phyloP scores from a whole-genome alignment of 2,888 invertebrate species.

The Trissoscelio sp. region DNA sequence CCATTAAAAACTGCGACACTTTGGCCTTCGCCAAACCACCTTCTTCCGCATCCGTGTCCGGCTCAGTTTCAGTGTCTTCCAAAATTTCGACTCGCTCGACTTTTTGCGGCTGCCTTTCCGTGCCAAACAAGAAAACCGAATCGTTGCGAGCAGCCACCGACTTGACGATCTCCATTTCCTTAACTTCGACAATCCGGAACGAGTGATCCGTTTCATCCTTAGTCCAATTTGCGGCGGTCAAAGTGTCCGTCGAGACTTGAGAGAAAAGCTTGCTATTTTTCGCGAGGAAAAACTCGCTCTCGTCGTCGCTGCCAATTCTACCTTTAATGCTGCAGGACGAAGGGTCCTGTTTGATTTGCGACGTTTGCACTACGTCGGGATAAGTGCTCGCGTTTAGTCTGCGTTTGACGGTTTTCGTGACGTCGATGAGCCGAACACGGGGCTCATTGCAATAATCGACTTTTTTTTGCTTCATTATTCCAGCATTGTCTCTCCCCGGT shows the following conservation, averaged over 20 bases:
- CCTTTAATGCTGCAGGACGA: constrained; percentile 67
- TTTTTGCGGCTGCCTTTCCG: constrained; percentile 80
- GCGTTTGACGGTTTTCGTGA: constrained; percentile 87
- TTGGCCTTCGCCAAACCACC: constrained; percentile 7
- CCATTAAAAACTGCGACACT: background rate
- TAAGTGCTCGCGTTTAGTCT: constrained; percentile 84
- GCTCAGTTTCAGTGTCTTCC: constrained; percentile 83
- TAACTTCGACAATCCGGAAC: constrained; percentile 88
- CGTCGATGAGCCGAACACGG: constrained; percentile 83
- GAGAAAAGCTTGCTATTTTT: constrained; percentile 89
- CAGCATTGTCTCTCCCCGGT: constrained; percentile 81
- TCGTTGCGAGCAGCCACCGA: constrained; percentile 85
- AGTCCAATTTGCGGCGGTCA: constrained; percentile 71
- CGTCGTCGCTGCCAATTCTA: constrained; percentile 64
- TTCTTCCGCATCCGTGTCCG: constrained; percentile 79
- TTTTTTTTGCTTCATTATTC: constrained; percentile 72
- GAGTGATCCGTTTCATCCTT: constrained; percentile 74
- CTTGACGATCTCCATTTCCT: constrained; percentile 88
- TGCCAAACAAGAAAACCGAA: constrained; percentile 79
- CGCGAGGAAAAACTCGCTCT: constrained; percentile 84
- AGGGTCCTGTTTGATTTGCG: constrained; percentile 69
- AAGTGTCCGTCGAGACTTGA: constrained; percentile 86
- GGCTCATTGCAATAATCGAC: constrained; percentile 71
- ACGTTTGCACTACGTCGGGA: constrained; percentile 82
- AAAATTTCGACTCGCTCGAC: constrained; percentile 84